Base-by-base conservation (phyloP, 2,888 invertebrate species). In the Linyphia triangularis region DNA sequence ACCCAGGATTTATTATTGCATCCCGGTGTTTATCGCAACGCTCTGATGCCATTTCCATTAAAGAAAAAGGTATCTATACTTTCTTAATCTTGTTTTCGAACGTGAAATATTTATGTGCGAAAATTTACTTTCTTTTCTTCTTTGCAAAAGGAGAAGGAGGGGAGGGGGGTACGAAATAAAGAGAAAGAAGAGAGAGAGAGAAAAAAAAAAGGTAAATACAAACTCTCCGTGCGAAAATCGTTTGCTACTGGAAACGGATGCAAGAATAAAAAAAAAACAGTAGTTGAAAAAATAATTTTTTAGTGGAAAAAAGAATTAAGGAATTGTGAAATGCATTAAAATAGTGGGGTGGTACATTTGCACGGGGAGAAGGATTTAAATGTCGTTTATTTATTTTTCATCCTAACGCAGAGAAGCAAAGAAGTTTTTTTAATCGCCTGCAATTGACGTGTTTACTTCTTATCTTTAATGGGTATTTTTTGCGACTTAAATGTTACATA, bases 101-200 rank as follows among this genome's bases (percentile, higher is more conserved):
- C 26, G 9, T 40, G 26, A 61, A 77, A 77, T 40, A 77, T 77
- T 77, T 63, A 63, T 63, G 77, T 57, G 30, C 57, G 10, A 30
- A 26, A 28, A 28, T 33, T 33, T 13, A 6, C 67, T 16, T 19
- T 30, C 67, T 3, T n/a, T 19, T 1, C 16, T 43, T 24, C 40
- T 40, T 37, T 4, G 28, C 19, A 37, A 69, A 5, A 22, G 13
- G 19, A 33, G 69, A 37, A 69, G 22, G 24, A 40, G 19, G 19
- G n/a, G 65, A 10, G 28, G 16, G 16, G 10, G 22, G 40, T n/a
- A 30, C 7, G 24, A 24, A 24, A 16, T 4, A 70, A 28, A 57
- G 28, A 59, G 33, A 59, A 75, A 24, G 33, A 26, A 26, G 10
- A 51, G 43, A 51, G n/a, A 51, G n/a, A 16, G 5, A n/a, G 51